Evolutionary conservation across 1,140 invertebrate genomes (phyloP), one percentile per base, ranked within the genome.

Genomic region (Panulirus ornatus): DNA sequence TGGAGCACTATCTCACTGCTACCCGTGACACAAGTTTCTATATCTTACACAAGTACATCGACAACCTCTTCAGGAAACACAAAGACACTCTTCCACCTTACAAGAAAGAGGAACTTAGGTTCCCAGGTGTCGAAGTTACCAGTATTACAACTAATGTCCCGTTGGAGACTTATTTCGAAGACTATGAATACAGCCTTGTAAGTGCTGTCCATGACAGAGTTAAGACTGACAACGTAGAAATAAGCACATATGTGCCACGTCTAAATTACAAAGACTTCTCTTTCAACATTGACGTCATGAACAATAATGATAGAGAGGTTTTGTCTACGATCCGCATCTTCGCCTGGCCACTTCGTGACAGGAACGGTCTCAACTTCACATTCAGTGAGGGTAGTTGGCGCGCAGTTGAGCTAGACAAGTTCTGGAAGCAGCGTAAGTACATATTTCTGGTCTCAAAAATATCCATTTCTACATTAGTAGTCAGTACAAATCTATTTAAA

Each of bases 371-470:
- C 40, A n/a, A 22, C 9, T 58, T 38, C 71, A 19, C 71, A 22
- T 86, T 86, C 54, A 42, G 76, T 22, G 84, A 86, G 40, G 84
- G 84, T 38, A 70, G 84, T 30, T 86, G 84, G 84, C 71, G 54
- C 30, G 82, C 82, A 3, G 47, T 84, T 70, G 82, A 84, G 27
- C 71, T 86, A 42, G 84, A 86, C 30, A 86, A 54, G 44, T 86
- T 86, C 84, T 86, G 71, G 71, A 58, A 51, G 42, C 16, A 30
- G 3, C 42, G 84, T 86, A 70, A 86, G 84, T 76, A 76, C 54
- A 30, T 2, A 27, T 8, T 30, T 6, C 22, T n/a, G n/a, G 22
- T 58, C 11, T 22, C 11, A 58, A 94, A 22, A n/a, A n/a, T n/a
- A n/a, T n/a, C n/a, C n/a, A n/a, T n/a, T n/a, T n/a, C n/a, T n/a